Evolutionary conservation across 2,888 invertebrate genomes (phyloP).

Genomic region (Rhorus exstirpatorius): DNA sequence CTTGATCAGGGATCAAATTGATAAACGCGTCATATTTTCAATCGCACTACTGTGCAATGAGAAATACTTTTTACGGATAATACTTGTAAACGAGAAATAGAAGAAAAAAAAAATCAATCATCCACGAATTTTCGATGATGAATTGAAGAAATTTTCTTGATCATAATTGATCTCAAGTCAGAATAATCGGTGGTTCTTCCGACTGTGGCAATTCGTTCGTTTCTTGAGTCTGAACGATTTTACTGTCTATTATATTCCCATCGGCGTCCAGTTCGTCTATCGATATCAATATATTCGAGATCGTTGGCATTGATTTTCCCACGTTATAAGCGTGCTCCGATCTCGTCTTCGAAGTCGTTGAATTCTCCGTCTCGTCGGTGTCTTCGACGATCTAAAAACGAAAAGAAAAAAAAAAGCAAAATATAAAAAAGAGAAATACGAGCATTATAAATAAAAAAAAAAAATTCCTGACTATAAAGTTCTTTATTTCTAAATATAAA

Average conservation of each 20-base stretch:
- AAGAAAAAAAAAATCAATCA: conserved; percentile 3
- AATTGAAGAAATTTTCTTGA: neutral
- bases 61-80: neutral
- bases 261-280: conserved; percentile 90
- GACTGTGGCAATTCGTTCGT: conserved; percentile 82
- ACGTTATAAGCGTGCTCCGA: conserved; percentile 59
- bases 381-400: conserved; percentile 73
- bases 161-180: conserved; percentile 73
- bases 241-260: conserved; percentile 89
- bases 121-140: neutral
- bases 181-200: conserved; percentile 80
- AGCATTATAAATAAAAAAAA: too few relatives aligned
- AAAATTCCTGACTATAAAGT: too few relatives aligned
- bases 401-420: conserved; percentile 7
- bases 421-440: neutral
- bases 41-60: neutral
- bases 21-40: neutral
- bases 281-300: conserved; percentile 88
- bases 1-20: too few relatives aligned
- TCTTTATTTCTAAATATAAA: too few relatives aligned
- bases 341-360: conserved; percentile 43
- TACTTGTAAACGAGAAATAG: neutral
- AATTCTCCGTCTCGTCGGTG: conserved; percentile 61
- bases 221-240: conserved; percentile 88
- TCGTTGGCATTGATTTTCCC: conserved; percentile 78